Evolutionary conservation across 2,113 vertebrate species (phyloP), one percentile per base, ranked within the genome.

Genomic region (Sphaerodactylus townsendi): DNA sequence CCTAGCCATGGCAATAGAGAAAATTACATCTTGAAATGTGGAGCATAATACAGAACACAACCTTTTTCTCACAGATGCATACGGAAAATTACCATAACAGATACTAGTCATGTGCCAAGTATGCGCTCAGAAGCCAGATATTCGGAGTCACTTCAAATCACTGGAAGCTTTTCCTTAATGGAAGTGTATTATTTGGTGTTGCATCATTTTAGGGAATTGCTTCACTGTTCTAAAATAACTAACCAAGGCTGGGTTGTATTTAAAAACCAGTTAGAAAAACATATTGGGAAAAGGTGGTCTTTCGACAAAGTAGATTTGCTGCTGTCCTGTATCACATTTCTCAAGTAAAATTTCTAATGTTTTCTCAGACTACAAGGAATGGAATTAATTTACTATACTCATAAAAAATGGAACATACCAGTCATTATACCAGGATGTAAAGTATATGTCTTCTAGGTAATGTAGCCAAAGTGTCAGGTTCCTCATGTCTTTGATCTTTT

Each of bases 201-300:
- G 64, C 73, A 77, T 77, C 82, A 84, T 84, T 53, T 77, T 23
- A 77, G 48, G 46, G 65, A 84, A 69, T 69, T 71, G 48, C 48
- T 71, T 81, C 79, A 71, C 56, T 21, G 28, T 53, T 77, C 35
- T 53, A 84, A 70, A 44, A 37, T 30, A 66, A 76, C 30, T 83
- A 70, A 44, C 56, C 65, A 59, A 48, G 19, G 15, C 21, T 41
- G 28, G 74, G 50, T 10, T 17, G 37, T 44, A 69, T 41, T 70
- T 70, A 41, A 77, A 84, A 59, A 14, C 13, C 44, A 21, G 23
- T 56, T 81, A 56, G 64, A 14, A 65, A 46, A 64, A 37, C n/a
- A 37, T 59, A 56, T 81, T 70, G 53, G 17, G 71, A 44, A 71
- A 70, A 28, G 28, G 10, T n/a, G 37, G n/a, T 69, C 35, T 56